Evolutionary conservation across 2,888 invertebrate genomes (phyloP).

Genomic region (Nomada ferruginata): DNA sequence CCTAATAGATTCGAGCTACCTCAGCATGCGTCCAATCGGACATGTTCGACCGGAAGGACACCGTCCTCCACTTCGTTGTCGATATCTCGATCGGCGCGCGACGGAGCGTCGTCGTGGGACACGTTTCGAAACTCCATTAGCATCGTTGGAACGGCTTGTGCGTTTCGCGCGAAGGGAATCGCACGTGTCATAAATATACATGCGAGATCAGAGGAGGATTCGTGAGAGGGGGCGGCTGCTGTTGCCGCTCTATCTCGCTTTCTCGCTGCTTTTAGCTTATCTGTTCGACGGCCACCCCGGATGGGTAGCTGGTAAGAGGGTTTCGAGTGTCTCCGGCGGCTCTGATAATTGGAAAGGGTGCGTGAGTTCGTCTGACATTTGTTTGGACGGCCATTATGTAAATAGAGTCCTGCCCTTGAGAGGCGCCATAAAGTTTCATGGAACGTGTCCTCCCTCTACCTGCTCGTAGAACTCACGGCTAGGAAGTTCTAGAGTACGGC

Average conservation of each 20-base stretch:
- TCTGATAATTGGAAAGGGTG: conserved; percentile 77
- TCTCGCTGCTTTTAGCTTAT: conserved; percentile 70
- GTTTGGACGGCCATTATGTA: conserved; percentile 74
- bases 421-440: conserved; percentile 57
- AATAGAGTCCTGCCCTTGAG: conserved; percentile 61
- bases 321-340: conserved; percentile 60
- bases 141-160: conserved; percentile 51
- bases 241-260: conserved; percentile 9
- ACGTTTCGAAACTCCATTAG: conserved; percentile 65
- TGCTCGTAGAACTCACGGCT: conserved; percentile 13
- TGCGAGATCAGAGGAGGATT: conserved; percentile 59
- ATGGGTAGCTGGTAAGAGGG: conserved; percentile 54
- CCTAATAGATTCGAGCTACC: conserved; percentile 23
- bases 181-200: conserved; percentile 73
- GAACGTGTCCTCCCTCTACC: conserved; percentile 35
- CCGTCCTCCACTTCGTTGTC: conserved; percentile 1
- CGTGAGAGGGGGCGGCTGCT: conserved; percentile 18
- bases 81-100: conserved; percentile 47
- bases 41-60: conserved; percentile 6
- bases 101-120: conserved; percentile 35
- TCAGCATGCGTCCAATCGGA: background rate
- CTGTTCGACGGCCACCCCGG: conserved; percentile 53
- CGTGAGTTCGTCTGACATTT: conserved; percentile 67
- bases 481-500: background rate
- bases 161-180: conserved; percentile 60